These are phyloP conservation scores for Eumaeus atala DNA, from an alignment of 1,140 invertebrate species.

Conservation along the genomic window DNA sequence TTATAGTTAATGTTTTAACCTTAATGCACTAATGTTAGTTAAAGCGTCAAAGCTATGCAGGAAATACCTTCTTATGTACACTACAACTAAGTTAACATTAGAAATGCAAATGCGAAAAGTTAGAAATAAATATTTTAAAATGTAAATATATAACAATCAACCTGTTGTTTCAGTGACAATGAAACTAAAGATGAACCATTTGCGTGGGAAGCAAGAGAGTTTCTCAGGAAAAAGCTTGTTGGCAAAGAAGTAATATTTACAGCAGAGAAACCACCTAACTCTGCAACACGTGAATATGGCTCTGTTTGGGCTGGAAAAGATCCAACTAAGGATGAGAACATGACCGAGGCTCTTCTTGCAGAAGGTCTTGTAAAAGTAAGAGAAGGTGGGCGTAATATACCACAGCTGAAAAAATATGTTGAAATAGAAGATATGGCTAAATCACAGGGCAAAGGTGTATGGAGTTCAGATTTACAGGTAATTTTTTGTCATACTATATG, in stretches of 20 bases:
- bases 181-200: constrained; percentile 90
- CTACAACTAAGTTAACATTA: too few species aligned
- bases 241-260: constrained; percentile 91
- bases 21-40: too few species aligned
- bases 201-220: constrained; percentile 97
- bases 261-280: constrained; percentile 81
- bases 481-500: too few species aligned
- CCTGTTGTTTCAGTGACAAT: constrained; percentile 73
- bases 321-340: constrained; percentile 84
- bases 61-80: too few species aligned
- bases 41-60: too few species aligned
- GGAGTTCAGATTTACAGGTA: constrained; percentile 74
- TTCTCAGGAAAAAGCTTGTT: constrained; percentile 92
- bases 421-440: constrained; percentile 95
- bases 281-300: constrained; percentile 88
- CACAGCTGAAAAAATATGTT: constrained; percentile 79
- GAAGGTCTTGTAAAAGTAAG: constrained; percentile 93
- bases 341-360: constrained; percentile 88
- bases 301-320: constrained; percentile 90
- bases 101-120: too few species aligned
- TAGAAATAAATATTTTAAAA: neutral
- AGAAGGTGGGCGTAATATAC: constrained; percentile 79
- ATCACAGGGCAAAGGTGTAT: constrained; percentile 89
- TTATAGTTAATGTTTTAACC: too few species aligned
- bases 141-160: constrained; percentile 8